Percentiles rank a stretch among this genome's conserved stretches.
Evolutionary conservation across 53 echinoderm and acorn worm species (phyloP).

Genomic region (Antedon mediterranea): DNA sequence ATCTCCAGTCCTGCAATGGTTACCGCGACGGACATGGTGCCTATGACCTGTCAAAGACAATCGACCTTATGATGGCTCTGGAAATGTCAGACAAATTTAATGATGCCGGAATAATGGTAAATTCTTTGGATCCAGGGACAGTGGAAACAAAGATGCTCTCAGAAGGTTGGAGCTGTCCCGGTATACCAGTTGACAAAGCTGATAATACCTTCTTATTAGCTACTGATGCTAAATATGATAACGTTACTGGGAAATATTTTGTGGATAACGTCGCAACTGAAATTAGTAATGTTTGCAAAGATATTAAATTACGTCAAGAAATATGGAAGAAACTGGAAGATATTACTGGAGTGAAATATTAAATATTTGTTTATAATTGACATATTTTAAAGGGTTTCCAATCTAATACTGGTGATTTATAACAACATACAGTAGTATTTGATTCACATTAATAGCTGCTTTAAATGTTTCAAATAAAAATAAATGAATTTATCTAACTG

Average conservation of each 20-base stretch:
- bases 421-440: too few relatives aligned
- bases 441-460: too few relatives aligned
- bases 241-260: slow-evolving; percentile 59
- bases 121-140: slow-evolving; percentile 65
- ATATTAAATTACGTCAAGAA: neutral
- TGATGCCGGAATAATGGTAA: slow-evolving; percentile 43
- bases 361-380: neutral
- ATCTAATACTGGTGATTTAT: too few relatives aligned
- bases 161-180: slow-evolving; percentile 26
- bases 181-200: slow-evolving; percentile 37
- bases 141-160: slow-evolving; percentile 65
- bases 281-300: neutral
- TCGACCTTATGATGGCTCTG: slow-evolving; percentile 45
- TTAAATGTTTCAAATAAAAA: too few relatives aligned
- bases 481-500: too few relatives aligned
- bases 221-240: slow-evolving; percentile 21
- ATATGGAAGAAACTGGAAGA: neutral
- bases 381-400: too few relatives aligned
- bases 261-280: slow-evolving; percentile 10
- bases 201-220: slow-evolving; percentile 46
- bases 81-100: slow-evolving; percentile 32
- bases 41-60: slow-evolving; percentile 52
- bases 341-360: neutral
- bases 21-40: slow-evolving; percentile 41
- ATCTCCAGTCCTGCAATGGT: slow-evolving; percentile 21